Conservation (phyloP, 2,113 vertebrate genomes). For the Crocuta crocuta region DNA sequence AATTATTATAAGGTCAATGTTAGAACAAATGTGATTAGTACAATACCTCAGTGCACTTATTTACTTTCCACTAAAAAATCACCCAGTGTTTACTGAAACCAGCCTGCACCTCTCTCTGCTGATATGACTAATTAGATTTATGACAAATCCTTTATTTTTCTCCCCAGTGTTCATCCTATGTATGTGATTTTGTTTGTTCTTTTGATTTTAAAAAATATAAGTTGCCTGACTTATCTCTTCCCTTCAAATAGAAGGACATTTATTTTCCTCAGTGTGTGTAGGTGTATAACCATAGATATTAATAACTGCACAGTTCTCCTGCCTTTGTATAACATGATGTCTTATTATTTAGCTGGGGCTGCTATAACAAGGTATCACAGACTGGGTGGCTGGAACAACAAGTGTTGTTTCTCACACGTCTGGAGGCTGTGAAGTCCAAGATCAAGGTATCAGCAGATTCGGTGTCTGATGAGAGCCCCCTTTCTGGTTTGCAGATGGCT, state of each 20-base stretch:
- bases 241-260: neutral
- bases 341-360: neutral
- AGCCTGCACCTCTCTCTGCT: conserved; percentile 26
- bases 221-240: conserved; percentile 30
- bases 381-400: neutral
- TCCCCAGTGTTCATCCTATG: neutral
- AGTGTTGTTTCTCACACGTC: neutral
- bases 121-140: conserved; percentile 49
- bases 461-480: neutral
- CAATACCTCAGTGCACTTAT: conserved; percentile 66
- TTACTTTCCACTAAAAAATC: conserved; percentile 68
- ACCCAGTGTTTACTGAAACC: conserved; percentile 65
- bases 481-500: neutral
- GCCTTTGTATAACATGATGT: neutral
- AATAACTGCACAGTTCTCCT: neutral
- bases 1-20: conserved; percentile 92
- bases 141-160: neutral
- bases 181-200: conserved; percentile 53
- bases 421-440: neutral
- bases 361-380: neutral
- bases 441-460: neutral
- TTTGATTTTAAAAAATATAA: conserved; percentile 12
- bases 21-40: conserved; percentile 86
- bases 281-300: neutral
- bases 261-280: neutral